phyloP scores from a whole-genome alignment of 2,888 invertebrate species.

The Rhimphoctona megacephalus region DNA sequence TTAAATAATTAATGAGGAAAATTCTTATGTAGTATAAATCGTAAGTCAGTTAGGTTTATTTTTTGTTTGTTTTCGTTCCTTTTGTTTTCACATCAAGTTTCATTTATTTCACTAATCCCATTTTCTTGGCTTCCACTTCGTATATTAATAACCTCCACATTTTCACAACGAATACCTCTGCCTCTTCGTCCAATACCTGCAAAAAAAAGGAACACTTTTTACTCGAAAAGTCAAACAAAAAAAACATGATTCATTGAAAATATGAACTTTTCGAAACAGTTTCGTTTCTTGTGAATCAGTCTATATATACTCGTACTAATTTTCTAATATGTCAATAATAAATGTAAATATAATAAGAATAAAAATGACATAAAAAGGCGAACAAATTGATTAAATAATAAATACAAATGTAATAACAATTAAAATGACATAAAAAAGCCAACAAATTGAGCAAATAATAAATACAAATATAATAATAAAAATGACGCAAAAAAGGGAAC shows the following conservation, averaged over 20 bases:
- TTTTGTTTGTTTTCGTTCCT: constrained; percentile 52
- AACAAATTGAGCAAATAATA: not conserved
- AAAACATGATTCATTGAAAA: constrained; percentile 2
- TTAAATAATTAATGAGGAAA: constrained; percentile 77
- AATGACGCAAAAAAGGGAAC: no score
- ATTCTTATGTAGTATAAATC: constrained; percentile 78
- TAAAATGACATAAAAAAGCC: not conserved
- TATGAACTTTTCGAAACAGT: not conserved
- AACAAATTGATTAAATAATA: not conserved
- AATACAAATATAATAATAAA: not conserved
- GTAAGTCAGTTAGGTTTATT: constrained; percentile 75
- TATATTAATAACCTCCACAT: constrained; percentile 99
- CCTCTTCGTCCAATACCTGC: constrained; percentile 99
- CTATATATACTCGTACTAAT: no score
- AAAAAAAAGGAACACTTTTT: not conserved
- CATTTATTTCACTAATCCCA: constrained; percentile 92
- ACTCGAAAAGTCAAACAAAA: not conserved
- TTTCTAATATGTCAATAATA: no score
- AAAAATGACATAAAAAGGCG: no score
- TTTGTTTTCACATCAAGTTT: constrained; percentile 66
- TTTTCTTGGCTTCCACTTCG: constrained; percentile 99
- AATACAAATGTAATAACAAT: not conserved
- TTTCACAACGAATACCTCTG: constrained; percentile 99
- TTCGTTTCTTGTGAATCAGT: no score
- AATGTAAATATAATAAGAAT: no score